Conservation (phyloP, 1,140 invertebrate species). For the Berghia stephanieae region DNA sequence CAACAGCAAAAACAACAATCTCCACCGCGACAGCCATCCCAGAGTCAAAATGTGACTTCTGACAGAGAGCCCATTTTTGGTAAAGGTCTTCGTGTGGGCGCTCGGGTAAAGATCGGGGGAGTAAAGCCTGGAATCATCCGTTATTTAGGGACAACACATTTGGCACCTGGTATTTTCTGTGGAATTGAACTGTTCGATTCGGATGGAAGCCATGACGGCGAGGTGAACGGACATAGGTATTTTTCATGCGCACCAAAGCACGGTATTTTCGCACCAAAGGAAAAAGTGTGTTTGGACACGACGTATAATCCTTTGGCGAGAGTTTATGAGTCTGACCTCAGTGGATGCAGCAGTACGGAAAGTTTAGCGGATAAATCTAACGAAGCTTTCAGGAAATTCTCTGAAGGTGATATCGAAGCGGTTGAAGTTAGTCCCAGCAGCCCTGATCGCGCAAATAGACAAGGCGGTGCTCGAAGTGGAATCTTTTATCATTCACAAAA, state of each 20-base stretch:
- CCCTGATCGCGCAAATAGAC: no score
- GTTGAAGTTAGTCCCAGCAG: no score
- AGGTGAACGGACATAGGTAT: slow-evolving; percentile 62
- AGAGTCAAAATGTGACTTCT: no score
- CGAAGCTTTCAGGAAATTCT: slow-evolving; percentile 26
- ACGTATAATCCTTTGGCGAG: slow-evolving; percentile 5
- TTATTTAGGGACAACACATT: slow-evolving; percentile 56
- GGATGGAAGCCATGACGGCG: slow-evolving; percentile 64
- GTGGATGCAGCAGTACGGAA: slow-evolving; percentile 22
- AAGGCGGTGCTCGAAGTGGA: no score
- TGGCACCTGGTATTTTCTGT: slow-evolving; percentile 63
- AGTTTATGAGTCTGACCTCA: neutral
- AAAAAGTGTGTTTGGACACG: slow-evolving; percentile 50
- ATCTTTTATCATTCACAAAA: no score
- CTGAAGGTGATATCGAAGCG: slow-evolving; percentile 23
- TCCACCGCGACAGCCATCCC: no score
- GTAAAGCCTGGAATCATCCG: slow-evolving; percentile 52
- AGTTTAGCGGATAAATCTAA: slow-evolving; percentile 19
- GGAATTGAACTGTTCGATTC: slow-evolving; percentile 63
- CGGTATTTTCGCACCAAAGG: slow-evolving; percentile 64
- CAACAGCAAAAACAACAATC: no score
- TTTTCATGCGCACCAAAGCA: slow-evolving; percentile 60
- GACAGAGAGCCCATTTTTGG: slow-evolving; percentile 24
- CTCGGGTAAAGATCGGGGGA: slow-evolving; percentile 53
- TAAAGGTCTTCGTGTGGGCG: slow-evolving; percentile 34